These are phyloP conservation scores for Peromyscus leucopus DNA, from an alignment of 2,113 vertebrate species.

Conservation along the genomic window DNA sequence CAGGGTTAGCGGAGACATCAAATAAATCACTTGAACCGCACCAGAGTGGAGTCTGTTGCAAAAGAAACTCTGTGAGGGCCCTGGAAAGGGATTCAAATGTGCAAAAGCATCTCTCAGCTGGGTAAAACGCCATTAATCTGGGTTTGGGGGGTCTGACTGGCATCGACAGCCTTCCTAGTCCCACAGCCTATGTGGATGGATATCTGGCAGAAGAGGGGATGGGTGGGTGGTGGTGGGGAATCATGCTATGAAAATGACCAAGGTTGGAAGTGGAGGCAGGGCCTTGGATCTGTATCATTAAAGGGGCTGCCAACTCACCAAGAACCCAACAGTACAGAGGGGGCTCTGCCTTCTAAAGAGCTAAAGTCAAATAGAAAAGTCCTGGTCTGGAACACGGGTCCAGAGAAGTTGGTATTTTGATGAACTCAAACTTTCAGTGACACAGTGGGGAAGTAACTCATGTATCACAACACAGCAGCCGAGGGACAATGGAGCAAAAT, in stretches of 20 bases:
- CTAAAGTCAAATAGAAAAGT: constrained; percentile 2
- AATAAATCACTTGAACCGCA: constrained; percentile 71
- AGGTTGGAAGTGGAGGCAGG: not conserved
- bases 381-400: not conserved
- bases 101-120: not conserved
- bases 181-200: not conserved
- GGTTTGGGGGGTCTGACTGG: not conserved
- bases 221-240: not conserved
- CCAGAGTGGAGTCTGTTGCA: not conserved
- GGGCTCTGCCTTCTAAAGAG: not conserved
- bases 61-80: not conserved
- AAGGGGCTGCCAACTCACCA: not conserved
- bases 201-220: not conserved
- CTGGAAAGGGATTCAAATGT: not conserved
- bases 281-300: not conserved
- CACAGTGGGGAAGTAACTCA: not conserved
- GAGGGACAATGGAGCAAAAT: not conserved
- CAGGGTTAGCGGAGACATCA: constrained; percentile 57
- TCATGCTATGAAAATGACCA: constrained; percentile 10
- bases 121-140: constrained; percentile 4
- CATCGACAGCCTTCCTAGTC: not conserved
- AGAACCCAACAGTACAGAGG: not conserved
- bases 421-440: not conserved
- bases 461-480: not conserved
- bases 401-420: not conserved